Percentiles rank a stretch among this genome's conserved stretches.
phyloP scores from a whole-genome alignment of 2,797 vertebrate genomes.

The Parambassis ranga region DNA sequence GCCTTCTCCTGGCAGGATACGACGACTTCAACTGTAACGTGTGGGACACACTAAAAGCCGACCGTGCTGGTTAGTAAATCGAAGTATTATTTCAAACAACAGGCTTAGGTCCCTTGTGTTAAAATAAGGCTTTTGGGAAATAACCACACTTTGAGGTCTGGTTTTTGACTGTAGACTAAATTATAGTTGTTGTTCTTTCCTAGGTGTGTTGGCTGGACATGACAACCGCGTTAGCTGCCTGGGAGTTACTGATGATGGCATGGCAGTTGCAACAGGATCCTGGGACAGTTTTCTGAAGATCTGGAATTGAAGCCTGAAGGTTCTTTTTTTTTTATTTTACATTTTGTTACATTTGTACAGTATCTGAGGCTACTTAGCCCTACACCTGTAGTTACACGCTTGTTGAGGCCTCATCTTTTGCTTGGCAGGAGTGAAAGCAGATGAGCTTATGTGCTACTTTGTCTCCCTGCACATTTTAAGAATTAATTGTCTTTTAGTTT shows the following conservation, averaged over 20 bases:
- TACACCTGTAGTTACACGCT: constrained; percentile 7
- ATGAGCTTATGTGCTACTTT: background rate
- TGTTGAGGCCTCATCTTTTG: constrained; percentile 6
- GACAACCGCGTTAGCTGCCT: constrained; percentile 99
- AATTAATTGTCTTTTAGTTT: constrained; percentile 5
- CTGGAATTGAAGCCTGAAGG: constrained; percentile 96
- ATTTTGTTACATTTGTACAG: constrained; percentile 12
- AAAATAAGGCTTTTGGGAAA: background rate
- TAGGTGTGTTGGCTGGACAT: constrained; percentile 97
- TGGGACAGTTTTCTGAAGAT: constrained; percentile 99
- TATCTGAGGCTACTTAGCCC: no score
- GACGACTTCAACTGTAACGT: constrained; percentile 99
- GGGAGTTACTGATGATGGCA: constrained; percentile 98
- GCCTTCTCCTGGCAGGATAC: constrained; percentile 96
- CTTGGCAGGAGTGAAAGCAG: constrained; percentile 1
- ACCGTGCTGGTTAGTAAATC: constrained; percentile 88
- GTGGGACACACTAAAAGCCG: constrained; percentile 98
- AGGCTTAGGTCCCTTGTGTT: background rate
- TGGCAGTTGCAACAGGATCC: constrained; percentile 99
- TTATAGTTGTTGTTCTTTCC: constrained; percentile 2
- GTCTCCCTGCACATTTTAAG: background rate
- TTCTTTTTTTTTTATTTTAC: constrained; percentile 35
- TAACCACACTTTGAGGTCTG: no score
- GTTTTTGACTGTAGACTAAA: no score
- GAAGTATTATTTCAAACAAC: background rate